Conservation (phyloP, 2,113 vertebrate genomes). For the Ochotona princeps region DNA sequence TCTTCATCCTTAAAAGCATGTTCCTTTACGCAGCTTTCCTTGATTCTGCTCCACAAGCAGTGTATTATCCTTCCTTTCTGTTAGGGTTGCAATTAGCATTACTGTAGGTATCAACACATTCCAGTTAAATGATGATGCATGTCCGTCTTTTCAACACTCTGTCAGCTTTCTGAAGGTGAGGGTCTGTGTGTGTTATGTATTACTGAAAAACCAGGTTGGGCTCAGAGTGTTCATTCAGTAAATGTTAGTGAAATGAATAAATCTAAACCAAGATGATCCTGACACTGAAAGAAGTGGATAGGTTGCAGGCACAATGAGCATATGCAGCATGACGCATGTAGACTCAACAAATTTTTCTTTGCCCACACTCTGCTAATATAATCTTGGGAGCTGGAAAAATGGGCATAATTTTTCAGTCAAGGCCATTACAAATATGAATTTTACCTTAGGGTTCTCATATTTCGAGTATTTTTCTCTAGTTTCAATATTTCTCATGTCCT, state of each 20-base stretch:
- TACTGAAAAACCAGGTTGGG: conserved; percentile 44
- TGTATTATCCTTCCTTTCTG: background rate
- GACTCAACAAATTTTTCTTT: background rate
- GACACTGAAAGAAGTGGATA: background rate
- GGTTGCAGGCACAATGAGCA: background rate
- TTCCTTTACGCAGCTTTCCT: background rate
- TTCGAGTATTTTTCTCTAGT: conserved; percentile 41
- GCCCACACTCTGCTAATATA: background rate
- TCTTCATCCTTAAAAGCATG: background rate
- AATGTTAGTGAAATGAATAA: conserved; percentile 6
- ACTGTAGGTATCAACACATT: background rate
- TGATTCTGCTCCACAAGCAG: background rate
- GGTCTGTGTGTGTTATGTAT: background rate
- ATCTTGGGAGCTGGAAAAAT: conserved; percentile 25
- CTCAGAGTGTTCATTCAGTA: conserved; percentile 21
- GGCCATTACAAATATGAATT: conserved; percentile 19
- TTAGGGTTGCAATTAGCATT: background rate
- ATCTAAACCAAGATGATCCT: background rate
- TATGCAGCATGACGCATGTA: background rate
- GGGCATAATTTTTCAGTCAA: conserved; percentile 8
- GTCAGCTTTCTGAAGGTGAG: background rate
- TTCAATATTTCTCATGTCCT: background rate
- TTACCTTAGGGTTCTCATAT: background rate
- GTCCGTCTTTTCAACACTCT: conserved; percentile 12
- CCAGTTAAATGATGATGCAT: background rate